A percentile compares a stretch with the other conserved stretches of the same genome.
Conservation (phyloP, 2,113 vertebrate species). For the Hystrix brachyura region DNA sequence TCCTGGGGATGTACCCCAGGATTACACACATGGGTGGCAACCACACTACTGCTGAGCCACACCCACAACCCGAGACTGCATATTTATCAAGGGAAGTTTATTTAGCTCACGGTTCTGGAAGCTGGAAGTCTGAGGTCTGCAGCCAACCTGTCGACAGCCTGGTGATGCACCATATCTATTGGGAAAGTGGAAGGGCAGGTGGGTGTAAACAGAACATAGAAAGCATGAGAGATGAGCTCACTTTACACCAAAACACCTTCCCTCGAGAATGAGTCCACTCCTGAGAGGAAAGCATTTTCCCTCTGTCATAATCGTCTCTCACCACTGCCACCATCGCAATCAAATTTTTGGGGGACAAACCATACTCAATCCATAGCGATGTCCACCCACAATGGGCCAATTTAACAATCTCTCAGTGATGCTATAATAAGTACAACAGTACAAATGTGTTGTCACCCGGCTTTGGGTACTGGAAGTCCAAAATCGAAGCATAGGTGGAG, state of each 20-base stretch:
- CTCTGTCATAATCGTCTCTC: not conserved
- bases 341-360: no score
- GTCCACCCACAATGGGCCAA: not conserved
- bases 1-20: not conserved
- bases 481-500: not conserved
- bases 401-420: not conserved
- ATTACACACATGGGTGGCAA: no score
- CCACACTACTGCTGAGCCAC: not conserved
- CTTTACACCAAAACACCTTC: not conserved
- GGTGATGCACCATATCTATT: no score
- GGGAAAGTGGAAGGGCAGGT: not conserved
- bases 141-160: not conserved
- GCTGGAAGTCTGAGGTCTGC: not conserved
- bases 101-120: not conserved
- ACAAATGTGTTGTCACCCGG: not conserved
- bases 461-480: not conserved
- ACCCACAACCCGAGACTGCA: not conserved
- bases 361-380: not conserved
- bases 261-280: not conserved
- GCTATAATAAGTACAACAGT: accelerated
- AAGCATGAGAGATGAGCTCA: not conserved
- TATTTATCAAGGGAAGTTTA: not conserved
- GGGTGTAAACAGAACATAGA: not conserved
- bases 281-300: not conserved
- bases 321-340: not conserved